Evolutionary conservation across 2,113 vertebrate species (phyloP).

Genomic region (Grammomys dolichurus): DNA sequence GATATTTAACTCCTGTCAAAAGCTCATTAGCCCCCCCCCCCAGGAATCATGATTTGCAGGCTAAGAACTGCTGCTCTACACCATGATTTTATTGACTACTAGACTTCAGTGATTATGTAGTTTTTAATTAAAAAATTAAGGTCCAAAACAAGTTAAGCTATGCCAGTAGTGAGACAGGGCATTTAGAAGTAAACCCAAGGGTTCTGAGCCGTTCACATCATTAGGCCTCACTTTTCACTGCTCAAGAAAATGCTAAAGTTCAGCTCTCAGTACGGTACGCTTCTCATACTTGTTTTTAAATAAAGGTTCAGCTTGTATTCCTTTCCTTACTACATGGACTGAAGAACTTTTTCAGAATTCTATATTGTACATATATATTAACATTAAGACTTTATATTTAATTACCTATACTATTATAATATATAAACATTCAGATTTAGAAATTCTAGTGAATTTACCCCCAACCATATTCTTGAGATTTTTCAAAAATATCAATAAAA

Average conservation of each 20-base stretch:
- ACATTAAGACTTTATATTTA: background rate
- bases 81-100: background rate
- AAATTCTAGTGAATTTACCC: background rate
- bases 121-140: constrained; percentile 6
- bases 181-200: background rate
- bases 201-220: background rate
- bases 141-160: background rate
- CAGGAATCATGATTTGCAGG: background rate
- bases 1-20: background rate
- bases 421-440: background rate
- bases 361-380: background rate
- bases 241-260: background rate
- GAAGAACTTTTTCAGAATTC: background rate
- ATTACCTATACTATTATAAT: background rate
- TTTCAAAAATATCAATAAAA: background rate
- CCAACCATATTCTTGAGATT: background rate
- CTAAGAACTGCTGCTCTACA: background rate
- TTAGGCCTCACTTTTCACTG: background rate
- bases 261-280: background rate
- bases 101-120: background rate
- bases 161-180: too few relatives aligned
- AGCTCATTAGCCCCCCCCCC: fast-evolving
- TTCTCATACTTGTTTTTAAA: too few relatives aligned
- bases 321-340: background rate
- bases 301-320: background rate